Evolutionary conservation across 2,113 vertebrate genomes (phyloP).

Genomic region (Misgurnus anguillicaudatus): DNA sequence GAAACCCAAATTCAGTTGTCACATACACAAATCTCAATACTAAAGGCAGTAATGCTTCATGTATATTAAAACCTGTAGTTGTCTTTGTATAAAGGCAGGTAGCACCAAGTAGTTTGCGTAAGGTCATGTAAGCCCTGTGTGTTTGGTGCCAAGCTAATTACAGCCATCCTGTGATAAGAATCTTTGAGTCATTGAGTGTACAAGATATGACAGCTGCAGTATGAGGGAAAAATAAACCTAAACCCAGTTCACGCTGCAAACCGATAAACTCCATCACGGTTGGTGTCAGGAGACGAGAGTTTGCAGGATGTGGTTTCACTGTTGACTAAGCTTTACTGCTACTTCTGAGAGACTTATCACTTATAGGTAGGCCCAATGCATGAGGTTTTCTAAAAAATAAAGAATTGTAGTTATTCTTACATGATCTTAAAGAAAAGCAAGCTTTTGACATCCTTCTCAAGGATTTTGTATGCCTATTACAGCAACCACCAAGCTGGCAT

Average conservation of each 20-base stretch:
- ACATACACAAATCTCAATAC: no score
- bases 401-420: not conserved
- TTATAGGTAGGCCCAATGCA: not conserved
- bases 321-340: not conserved
- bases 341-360: not conserved
- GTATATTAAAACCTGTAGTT: no score
- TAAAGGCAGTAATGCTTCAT: no score
- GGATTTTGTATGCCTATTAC: no score
- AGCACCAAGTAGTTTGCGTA: slow-evolving; percentile 68
- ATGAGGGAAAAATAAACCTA: slow-evolving; percentile 16
- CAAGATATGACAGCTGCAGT: slow-evolving; percentile 50
- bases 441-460: not conserved
- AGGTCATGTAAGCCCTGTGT: slow-evolving; percentile 65
- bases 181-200: slow-evolving; percentile 59
- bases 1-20: no score
- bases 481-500: no score
- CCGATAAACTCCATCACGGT: not conserved
- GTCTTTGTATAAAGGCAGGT: not conserved
- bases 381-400: not conserved
- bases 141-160: slow-evolving; percentile 69
- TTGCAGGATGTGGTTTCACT: slow-evolving; percentile 14
- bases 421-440: not conserved
- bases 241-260: slow-evolving; percentile 14
- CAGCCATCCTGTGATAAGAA: slow-evolving; percentile 69
- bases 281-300: not conserved